Conservation (phyloP, 2,113 vertebrate genomes). For the Brachionichthys hirsutus region DNA sequence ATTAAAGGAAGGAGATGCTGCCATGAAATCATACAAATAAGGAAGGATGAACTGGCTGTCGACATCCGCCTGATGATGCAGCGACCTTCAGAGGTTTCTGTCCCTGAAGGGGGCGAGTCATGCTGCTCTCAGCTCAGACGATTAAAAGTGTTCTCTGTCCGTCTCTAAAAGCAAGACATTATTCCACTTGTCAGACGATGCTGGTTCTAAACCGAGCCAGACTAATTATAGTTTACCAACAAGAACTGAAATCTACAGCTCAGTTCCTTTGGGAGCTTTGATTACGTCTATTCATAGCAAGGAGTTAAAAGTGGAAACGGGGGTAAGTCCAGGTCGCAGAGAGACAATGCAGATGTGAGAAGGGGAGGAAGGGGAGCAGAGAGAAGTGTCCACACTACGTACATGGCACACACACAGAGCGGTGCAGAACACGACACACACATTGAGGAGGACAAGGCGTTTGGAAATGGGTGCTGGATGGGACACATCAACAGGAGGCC, state of each 20-base stretch:
- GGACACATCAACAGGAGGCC: conserved; percentile 67
- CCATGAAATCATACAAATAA: conserved; percentile 55
- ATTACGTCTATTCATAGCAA: conserved; percentile 42
- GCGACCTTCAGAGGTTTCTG: conserved; percentile 48
- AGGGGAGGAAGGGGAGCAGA: conserved; percentile 55
- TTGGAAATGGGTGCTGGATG: conserved; percentile 76
- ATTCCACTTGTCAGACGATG: conserved; percentile 19
- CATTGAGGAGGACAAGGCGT: conserved; percentile 59
- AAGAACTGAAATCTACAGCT: conserved; percentile 19
- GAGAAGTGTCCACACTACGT: conserved; percentile 64
- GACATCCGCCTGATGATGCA: conserved; percentile 74
- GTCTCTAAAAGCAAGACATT: conserved; percentile 28
- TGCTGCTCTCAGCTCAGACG: conserved; percentile 65
- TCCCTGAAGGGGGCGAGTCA: conserved; percentile 3
- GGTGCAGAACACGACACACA: conserved; percentile 71
- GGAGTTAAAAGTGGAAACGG: conserved; percentile 32
- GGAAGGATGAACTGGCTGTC: conserved; percentile 71
- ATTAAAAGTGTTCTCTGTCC: conserved; percentile 65
- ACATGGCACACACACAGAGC: conserved; percentile 71
- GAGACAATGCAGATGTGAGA: conserved; percentile 76
- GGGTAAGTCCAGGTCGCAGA: conserved; percentile 52
- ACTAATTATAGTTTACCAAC: conserved; percentile 25
- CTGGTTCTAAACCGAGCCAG: conserved; percentile 41
- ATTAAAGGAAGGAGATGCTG: conserved; percentile 64
- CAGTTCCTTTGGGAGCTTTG: conserved; percentile 23